Conservation (phyloP, 2,113 vertebrate species). For the Syngnathoides biaculeatus region DNA sequence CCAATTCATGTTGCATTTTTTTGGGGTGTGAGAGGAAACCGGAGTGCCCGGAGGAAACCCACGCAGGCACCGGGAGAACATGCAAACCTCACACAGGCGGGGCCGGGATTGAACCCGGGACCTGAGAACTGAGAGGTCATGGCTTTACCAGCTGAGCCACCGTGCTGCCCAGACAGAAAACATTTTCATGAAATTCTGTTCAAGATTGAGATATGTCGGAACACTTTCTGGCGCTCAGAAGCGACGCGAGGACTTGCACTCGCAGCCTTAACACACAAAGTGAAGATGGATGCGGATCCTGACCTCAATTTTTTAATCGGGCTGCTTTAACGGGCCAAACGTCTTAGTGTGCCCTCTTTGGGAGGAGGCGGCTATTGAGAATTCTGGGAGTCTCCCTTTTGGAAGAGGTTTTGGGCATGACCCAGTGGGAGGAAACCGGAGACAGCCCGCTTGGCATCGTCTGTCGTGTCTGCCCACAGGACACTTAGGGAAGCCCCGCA, state of each 20-base stretch:
- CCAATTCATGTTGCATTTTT: no score
- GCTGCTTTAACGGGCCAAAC: conserved; percentile 17
- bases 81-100: no score
- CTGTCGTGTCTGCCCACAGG: conserved; percentile 28
- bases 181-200: background rate
- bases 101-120: no score
- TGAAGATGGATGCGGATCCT: conserved; percentile 3
- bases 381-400: conserved; percentile 28
- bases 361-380: conserved; percentile 19
- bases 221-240: background rate
- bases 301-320: conserved; percentile 23
- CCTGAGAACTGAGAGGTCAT: no score
- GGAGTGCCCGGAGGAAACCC: no score
- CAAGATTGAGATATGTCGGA: background rate
- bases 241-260: background rate
- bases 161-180: no score
- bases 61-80: no score
- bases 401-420: conserved; percentile 24
- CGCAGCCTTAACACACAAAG: background rate
- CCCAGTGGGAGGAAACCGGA: conserved; percentile 30
- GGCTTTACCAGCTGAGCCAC: no score
- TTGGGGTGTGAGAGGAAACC: no score
- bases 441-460: conserved; percentile 17
- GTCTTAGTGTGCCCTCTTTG: conserved; percentile 3
- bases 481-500: conserved; percentile 29